These are phyloP conservation scores for Acromyrmex heyeri DNA, from an alignment of 1,140 invertebrate species.

Conservation along the genomic window DNA sequence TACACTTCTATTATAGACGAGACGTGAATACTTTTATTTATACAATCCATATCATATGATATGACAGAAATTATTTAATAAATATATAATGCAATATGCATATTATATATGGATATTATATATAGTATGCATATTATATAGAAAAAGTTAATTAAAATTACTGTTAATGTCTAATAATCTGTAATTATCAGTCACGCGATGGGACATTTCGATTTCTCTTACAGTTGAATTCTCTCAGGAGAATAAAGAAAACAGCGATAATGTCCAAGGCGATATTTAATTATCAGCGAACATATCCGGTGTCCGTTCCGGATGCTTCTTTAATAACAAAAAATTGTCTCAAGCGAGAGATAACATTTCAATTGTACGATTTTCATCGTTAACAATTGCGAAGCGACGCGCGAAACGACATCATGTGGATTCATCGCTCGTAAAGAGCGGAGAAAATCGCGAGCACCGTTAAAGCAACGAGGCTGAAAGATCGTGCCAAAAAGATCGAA, in stretches of 20 bases:
- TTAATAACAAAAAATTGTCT: slow-evolving; percentile 12
- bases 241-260: not conserved
- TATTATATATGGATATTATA: not conserved
- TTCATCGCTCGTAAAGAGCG: not conserved
- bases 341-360: slow-evolving; percentile 21
- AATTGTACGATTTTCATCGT: slow-evolving; percentile 3
- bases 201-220: not conserved
- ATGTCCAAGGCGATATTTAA: not conserved
- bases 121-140: not conserved
- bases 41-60: not conserved
- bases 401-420: not conserved
- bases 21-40: not conserved
- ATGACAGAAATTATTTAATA: slow-evolving; percentile 4
- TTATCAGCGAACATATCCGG: not conserved
- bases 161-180: not conserved
- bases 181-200: slow-evolving; percentile 6
- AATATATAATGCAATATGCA: not conserved
- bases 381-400: slow-evolving; percentile 8
- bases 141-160: not conserved
- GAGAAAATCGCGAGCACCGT: slow-evolving; percentile 16
- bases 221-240: not conserved
- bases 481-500: slow-evolving; percentile 9
- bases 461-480: slow-evolving; percentile 7
- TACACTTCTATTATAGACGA: not conserved
- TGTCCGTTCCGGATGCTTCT: not conserved